Base-by-base conservation (phyloP, 2,797 vertebrate genomes). In the Gymnopithys bicolor region DNA sequence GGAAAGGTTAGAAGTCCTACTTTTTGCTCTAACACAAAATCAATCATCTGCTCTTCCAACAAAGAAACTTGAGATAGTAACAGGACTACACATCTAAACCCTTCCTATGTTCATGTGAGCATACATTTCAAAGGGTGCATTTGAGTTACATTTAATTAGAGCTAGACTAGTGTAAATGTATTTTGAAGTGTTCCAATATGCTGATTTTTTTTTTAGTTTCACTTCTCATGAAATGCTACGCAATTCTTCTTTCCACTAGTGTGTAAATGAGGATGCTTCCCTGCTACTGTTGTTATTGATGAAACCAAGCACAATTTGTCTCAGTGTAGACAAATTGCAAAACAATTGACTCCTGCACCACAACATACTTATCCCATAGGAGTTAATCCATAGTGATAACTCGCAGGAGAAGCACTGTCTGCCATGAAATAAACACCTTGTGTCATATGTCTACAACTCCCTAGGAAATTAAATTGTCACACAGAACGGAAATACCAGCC, bases 1-100 rank as follows among this genome's bases (percentile, higher is more conserved):
- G 7, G 13, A 90, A 92, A 96, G 81, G 71, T 92, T 96, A 84
- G 89, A 92, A 95, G 89, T 95, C 83, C 43, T 64, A 51, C 88
- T 94, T 75, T 87, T 35, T 87, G 64, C 39, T 94, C 48, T 89
- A 70, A 52, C 28, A 67, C 46, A 87, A 93, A 96, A 79, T 89
- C 76, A 89, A 84, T 66, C 22, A 79, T 76, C 68, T 64, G 39
- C 77, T 80, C 64, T 86, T 70, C 64, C 37, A 62, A 43, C 43
- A 48, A 95, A 93, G 74, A 94, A 94, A 94, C 88, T 68, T 96
- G 85, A 48, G 64, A 53, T 18, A 46, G 92, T 63, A 91, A 78
- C 32, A 6, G n/a, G 48, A 70, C 69, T 93, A 73, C 73, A 52
- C 23, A 51, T 84, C 45, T 89, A 95, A 95, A 96, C 88, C 79